A percentile compares a stretch with the other conserved stretches of the same genome.
These are phyloP conservation scores for Eupithecia vulgata DNA, from an alignment of 2,888 invertebrate species.

Conservation along the genomic window DNA sequence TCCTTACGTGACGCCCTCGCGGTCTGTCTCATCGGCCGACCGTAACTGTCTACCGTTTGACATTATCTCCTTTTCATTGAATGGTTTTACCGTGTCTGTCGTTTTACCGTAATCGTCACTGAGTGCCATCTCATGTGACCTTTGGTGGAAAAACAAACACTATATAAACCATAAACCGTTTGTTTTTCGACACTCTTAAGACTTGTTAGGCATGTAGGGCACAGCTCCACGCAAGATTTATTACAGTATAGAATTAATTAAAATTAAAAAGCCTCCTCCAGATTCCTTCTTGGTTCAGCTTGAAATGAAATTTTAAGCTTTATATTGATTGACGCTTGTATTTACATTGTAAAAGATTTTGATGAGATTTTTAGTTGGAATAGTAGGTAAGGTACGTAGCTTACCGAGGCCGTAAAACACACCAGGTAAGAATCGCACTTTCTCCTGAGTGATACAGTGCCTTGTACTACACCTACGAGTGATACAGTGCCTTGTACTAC, in stretches of 20 bases:
- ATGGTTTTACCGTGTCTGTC: background rate
- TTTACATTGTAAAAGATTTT: no score
- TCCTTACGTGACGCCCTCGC: background rate
- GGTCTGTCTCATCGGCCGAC: background rate
- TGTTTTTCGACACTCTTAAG: background rate
- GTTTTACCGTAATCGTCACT: constrained; percentile 1
- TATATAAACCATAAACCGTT: background rate
- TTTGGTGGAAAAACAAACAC: background rate
- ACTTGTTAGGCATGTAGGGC: background rate
- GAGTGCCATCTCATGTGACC: background rate
- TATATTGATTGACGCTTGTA: no score
- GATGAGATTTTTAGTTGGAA: no score
- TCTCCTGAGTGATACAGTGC: no score
- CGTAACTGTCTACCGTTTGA: background rate
- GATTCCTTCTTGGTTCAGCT: no score
- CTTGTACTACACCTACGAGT: no score
- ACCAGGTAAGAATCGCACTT: no score
- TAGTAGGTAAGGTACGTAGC: no score
- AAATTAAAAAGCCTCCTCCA: background rate
- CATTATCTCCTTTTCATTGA: background rate
- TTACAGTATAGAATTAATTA: no score
- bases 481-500: no score
- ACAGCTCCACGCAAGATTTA: background rate
- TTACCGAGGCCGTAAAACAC: no score
- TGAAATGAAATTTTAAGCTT: no score